Base-by-base conservation (phyloP, 2,888 invertebrate genomes). In the Syritta pipiens region DNA sequence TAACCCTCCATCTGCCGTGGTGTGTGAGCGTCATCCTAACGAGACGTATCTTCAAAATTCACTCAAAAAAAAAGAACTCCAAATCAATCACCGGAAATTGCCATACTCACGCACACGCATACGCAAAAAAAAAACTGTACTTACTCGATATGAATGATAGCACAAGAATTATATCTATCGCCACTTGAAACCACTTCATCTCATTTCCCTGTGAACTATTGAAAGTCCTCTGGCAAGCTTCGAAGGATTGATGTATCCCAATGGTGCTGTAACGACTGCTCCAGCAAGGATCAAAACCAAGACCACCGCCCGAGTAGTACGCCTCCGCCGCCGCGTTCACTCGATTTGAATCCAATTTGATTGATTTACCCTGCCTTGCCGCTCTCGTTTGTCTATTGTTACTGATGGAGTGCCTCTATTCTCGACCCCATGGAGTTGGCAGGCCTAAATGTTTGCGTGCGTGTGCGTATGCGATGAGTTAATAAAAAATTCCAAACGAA, bases 141-240 rank as follows among this genome's bases (percentile, higher is more conserved):
- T 88, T 86, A 88, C 88, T 88, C 86, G 88, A 86, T 87, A 88
- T 87, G 86, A 88, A 86, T 88, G 88, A 88, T 88, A 88, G 88
- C 88, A 88, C 88, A 85, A 88, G 87, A 86, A 88, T 88, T 88
- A 88, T 88, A 86, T 88, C 88, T 87, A 88, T 87, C 87, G 88
- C 87, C 86, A 87, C 88, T 88, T 88, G 88, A 88, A 88, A 88
- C 89, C 88, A 88, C 89, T 88, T 89, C 89, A 89, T 89, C 87
- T 89, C 89, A 89, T 89, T 87, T 88, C 89, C 88, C 88, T 87
- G 84, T 88, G 86, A 84, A 84, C 85, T 85, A 81, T 83, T 82
- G 69, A 83, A 83, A 81, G 83, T 83, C 81, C 81, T 82, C 69
- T 77, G 82, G 81, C 67, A 81, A 81, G 79, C 67, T 79, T 67